Evolutionary conservation across 2,888 invertebrate genomes (phyloP).

Genomic region (Plusia festucae): DNA sequence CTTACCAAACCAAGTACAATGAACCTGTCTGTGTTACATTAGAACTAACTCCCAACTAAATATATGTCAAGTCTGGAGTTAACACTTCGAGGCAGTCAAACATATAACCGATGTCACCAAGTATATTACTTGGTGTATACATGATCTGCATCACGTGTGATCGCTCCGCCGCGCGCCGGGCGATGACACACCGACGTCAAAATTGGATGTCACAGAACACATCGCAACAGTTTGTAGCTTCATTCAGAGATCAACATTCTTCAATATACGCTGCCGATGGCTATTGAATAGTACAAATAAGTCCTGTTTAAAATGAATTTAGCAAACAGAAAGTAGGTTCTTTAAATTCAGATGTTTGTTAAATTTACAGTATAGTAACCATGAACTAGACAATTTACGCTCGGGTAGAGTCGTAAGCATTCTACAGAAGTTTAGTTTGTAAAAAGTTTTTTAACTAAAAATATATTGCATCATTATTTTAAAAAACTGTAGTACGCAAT

Average conservation of each 20-base stretch:
- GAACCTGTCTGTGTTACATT: slow-evolving; percentile 1
- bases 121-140: neutral
- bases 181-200: neutral
- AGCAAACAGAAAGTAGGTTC: neutral
- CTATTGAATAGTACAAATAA: neutral
- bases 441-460: too few species aligned
- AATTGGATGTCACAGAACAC: neutral
- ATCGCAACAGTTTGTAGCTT: neutral
- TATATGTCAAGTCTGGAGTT: neutral
- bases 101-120: neutral
- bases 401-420: too few species aligned
- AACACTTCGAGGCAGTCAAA: neutral
- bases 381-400: too few species aligned
- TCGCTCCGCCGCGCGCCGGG: neutral
- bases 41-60: slow-evolving; percentile 1
- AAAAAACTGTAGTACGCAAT: too few species aligned
- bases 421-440: too few species aligned
- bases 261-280: neutral
- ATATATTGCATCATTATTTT: too few species aligned
- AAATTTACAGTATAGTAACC: too few species aligned
- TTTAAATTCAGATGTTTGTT: too few species aligned
- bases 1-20: slow-evolving; percentile 2
- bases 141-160: neutral
- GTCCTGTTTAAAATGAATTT: neutral
- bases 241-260: neutral